These are phyloP conservation scores for Taenioides sp. DNA, from an alignment of 2,797 vertebrate species.

Conservation along the genomic window DNA sequence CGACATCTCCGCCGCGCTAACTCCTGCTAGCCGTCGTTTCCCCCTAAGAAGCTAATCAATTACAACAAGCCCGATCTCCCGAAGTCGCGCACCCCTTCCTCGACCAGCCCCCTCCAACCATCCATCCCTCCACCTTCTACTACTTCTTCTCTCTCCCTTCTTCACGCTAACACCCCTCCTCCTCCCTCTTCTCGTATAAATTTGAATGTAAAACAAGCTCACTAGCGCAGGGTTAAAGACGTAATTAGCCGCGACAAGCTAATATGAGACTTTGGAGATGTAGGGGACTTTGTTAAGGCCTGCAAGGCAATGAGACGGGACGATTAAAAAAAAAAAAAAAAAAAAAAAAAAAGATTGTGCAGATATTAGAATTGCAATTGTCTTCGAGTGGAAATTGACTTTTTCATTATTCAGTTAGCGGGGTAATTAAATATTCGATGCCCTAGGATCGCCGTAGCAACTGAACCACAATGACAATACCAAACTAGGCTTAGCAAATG, in stretches of 20 bases:
- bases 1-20: slow-evolving; percentile 32
- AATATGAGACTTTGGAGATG: slow-evolving; percentile 66
- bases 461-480: slow-evolving; percentile 76
- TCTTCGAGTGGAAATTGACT: slow-evolving; percentile 81
- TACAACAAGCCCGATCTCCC: slow-evolving; percentile 78
- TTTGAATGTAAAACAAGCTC: slow-evolving; percentile 81
- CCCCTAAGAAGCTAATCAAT: slow-evolving; percentile 79
- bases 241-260: slow-evolving; percentile 69
- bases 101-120: slow-evolving; percentile 22
- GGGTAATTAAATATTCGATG: slow-evolving; percentile 83
- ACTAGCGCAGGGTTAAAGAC: slow-evolving; percentile 71
- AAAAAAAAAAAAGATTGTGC: slow-evolving; percentile 62
- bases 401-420: slow-evolving; percentile 82
- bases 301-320: slow-evolving; percentile 69
- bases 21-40: slow-evolving; percentile 56
- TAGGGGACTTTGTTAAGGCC: slow-evolving; percentile 48
- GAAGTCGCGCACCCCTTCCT: slow-evolving; percentile 48
- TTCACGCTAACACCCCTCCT: neutral
- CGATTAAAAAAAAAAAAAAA: slow-evolving; percentile 16
- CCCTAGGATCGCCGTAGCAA: slow-evolving; percentile 76
- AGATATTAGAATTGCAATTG: slow-evolving; percentile 82
- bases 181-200: slow-evolving; percentile 46
- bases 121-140: slow-evolving; percentile 16
- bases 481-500: slow-evolving; percentile 82
- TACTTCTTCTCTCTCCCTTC: neutral